These are phyloP conservation scores for Ennomos quercinarius DNA, from an alignment of 2,888 invertebrate species.

Conservation along the genomic window DNA sequence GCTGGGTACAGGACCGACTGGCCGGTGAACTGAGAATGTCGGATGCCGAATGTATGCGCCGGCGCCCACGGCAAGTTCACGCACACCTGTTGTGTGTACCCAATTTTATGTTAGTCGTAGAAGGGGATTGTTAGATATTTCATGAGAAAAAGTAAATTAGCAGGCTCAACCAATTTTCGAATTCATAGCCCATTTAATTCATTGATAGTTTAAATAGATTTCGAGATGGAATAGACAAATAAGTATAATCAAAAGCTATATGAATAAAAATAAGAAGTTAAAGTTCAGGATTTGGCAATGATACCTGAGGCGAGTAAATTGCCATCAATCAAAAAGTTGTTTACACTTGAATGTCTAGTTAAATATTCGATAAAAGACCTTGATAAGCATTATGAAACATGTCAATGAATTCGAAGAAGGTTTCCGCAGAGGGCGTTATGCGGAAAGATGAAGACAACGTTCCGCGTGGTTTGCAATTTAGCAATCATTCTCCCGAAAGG, in stretches of 20 bases:
- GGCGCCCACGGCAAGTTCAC: conserved; percentile 87
- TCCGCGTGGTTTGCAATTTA: conserved; percentile 38
- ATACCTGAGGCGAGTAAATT: too few relatives aligned
- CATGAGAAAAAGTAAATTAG: not conserved
- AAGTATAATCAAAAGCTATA: too few relatives aligned
- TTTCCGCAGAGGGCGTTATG: conserved; percentile 39
- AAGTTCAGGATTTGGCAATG: too few relatives aligned
- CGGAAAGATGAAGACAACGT: conserved; percentile 28
- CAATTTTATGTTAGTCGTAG: conserved; percentile 53
- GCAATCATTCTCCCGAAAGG: conserved; percentile 16
- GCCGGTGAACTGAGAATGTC: conserved; percentile 90
- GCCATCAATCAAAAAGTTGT: conserved; percentile 13
- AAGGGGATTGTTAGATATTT: conserved; percentile 13
- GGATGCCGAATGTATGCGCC: conserved; percentile 91
- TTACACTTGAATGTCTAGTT: conserved; percentile 11
- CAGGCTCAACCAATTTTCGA: not conserved
- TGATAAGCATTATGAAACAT: conserved; percentile 25
- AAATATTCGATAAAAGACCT: conserved; percentile 17
- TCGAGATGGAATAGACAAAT: not conserved
- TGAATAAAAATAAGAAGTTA: too few relatives aligned
- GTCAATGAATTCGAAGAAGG: conserved; percentile 19
- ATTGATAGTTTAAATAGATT: not conserved
- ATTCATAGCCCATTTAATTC: not conserved
- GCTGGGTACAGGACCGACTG: conserved; percentile 71
- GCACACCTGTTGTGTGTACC: conserved; percentile 73